A percentile compares a stretch with the other conserved stretches of the same genome.
Conservation (phyloP, 1,140 invertebrate genomes). For the Tetramorium simillimum region DNA sequence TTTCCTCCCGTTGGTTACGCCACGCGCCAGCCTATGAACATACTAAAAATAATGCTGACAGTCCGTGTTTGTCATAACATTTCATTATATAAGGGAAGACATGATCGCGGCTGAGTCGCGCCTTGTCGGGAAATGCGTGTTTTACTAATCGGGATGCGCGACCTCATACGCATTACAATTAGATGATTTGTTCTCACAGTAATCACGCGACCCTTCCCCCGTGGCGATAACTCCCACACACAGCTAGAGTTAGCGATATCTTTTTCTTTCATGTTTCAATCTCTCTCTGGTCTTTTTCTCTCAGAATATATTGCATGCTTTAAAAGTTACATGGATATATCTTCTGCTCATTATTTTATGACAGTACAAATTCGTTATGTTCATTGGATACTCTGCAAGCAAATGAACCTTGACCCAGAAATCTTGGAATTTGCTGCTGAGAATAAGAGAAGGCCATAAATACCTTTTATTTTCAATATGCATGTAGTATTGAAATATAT, state of each 20-base stretch:
- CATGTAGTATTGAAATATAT: background rate
- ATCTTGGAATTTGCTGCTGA: slow-evolving; percentile 61
- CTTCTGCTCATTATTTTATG: background rate
- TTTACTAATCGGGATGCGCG: slow-evolving; percentile 17
- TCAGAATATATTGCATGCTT: background rate
- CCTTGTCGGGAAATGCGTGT: background rate
- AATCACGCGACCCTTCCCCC: background rate
- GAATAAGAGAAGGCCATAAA: slow-evolving; percentile 48
- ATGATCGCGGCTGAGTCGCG: slow-evolving; percentile 4
- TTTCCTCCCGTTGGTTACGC: background rate
- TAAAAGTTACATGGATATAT: background rate
- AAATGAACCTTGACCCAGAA: slow-evolving; percentile 66
- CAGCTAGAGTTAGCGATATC: background rate
- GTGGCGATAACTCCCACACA: background rate
- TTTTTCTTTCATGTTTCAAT: background rate
- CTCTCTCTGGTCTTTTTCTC: background rate
- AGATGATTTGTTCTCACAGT: slow-evolving; percentile 20
- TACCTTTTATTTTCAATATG: background rate
- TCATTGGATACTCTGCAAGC: slow-evolving; percentile 52
- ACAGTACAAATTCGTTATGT: slow-evolving; percentile 30
- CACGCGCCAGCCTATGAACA: background rate
- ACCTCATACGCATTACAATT: slow-evolving; percentile 7
- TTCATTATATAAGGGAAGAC: slow-evolving; percentile 71
- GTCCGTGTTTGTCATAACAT: slow-evolving; percentile 40
- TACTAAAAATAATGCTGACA: slow-evolving; percentile 69